Percentiles rank a stretch among this genome's conserved stretches.
Conservation (phyloP, 2,797 vertebrate genomes). For the Rachycentron canadum region DNA sequence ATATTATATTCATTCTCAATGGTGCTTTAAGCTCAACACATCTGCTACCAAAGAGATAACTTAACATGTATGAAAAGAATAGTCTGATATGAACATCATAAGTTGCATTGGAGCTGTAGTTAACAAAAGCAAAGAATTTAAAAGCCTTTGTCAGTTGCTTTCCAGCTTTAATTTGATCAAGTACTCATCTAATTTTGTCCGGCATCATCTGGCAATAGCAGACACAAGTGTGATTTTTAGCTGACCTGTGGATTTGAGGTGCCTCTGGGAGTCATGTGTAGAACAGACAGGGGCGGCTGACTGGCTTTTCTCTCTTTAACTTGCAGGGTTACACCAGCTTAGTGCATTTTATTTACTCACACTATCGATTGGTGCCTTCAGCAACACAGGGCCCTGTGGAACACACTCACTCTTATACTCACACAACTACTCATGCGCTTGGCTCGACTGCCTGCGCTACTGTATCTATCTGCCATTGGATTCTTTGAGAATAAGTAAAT, state of each 20-base stretch:
- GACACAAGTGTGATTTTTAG: conserved; percentile 54
- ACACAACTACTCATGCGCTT: conserved; percentile 47
- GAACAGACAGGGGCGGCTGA: conserved; percentile 75
- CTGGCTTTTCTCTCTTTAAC: conserved; percentile 83
- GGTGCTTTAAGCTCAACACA: conserved; percentile 62
- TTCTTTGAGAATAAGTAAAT: conserved; percentile 58
- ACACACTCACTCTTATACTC: conserved; percentile 59
- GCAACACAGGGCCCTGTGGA: conserved; percentile 74
- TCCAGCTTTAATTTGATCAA: conserved; percentile 59
- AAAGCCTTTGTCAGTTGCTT: conserved; percentile 30
- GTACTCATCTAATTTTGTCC: conserved; percentile 25
- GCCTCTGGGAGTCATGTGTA: conserved; percentile 69
- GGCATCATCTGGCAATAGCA: conserved; percentile 49
- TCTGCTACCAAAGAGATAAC: conserved; percentile 72
- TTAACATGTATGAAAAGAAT: conserved; percentile 32
- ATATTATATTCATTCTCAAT: conserved; percentile 38
- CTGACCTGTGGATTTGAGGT: conserved; percentile 62
- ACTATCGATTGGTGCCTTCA: conserved; percentile 83
- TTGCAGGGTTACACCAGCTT: conserved; percentile 83
- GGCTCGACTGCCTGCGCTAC: conserved; percentile 55
- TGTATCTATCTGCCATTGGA: conserved; percentile 55
- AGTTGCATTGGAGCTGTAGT: conserved; percentile 31
- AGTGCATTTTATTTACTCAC: conserved; percentile 86
- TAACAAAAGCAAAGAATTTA: conserved; percentile 33
- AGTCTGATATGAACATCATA: conserved; percentile 24